Evolutionary conservation across 1,140 invertebrate species (phyloP), one percentile per base, ranked within the genome.

Genomic region (Melipona quadrifasciata): DNA sequence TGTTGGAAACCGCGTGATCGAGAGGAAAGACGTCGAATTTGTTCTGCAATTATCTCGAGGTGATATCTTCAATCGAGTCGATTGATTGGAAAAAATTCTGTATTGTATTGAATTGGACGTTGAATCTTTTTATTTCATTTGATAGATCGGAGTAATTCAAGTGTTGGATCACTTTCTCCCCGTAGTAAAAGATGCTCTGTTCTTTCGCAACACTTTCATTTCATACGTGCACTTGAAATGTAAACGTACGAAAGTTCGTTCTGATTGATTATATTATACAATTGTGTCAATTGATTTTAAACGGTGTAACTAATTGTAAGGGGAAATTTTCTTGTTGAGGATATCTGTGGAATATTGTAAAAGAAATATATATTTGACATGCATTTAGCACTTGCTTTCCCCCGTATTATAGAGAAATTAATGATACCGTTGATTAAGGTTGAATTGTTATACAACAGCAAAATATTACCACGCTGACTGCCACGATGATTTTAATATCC

Each of bases 1-100:
- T 39, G 34, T 39, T 39, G 34, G 34, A 39, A 39, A 39, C 34
- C 8, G 8, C 1, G 21, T 78, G 58, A 73, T 82, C 64, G 71
- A 84, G 80, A 31, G 76, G 67, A 24, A 39, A 53, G 27, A 57
- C 53, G 73, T 39, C 55, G 31, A 55, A 47, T 53, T 58, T 34
- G 82, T 53, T 78, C 72, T 68, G 24, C 16, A 72, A 82, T 68
- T 77, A 27, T 47, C 31, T 51, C 17, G 19, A 12, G 5, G 12
- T 34, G 53, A 51, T 67, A n/a, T 74, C 47, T 65, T 24, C 21
- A n/a, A n/a, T n/a, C n/a, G 17, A 24, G 1, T 2, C 3, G 57
- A 21, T 21, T 1, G 67, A 31, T 71, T 10, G 11, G 51, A 68
- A 10, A 31, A 2, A 67, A 6, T 39, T 39, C 8, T 39, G 0